These are phyloP conservation scores for Kryptopterus vitreolus DNA, from an alignment of 2,797 vertebrate genomes.

Conservation along the genomic window DNA sequence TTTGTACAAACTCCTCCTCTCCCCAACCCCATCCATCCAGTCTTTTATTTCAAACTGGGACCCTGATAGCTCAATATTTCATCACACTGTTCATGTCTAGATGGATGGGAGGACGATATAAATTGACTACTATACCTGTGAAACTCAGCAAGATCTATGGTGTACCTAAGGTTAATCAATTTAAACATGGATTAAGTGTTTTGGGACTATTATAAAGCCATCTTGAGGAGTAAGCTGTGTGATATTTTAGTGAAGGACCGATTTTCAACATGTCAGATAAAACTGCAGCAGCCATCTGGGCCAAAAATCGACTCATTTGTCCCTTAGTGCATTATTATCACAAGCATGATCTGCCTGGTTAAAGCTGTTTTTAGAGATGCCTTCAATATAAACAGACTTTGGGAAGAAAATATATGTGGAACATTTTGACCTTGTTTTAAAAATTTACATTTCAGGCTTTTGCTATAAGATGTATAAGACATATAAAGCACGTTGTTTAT, in stretches of 20 bases:
- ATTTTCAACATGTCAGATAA: not conserved
- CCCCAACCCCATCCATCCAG: too few species aligned
- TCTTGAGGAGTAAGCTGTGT: not conserved
- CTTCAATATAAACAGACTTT: not conserved
- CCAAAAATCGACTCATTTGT: not conserved
- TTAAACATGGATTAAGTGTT: not conserved
- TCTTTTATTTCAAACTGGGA: not conserved
- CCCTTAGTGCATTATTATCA: not conserved
- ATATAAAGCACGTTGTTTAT: too few species aligned
- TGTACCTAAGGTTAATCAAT: not conserved
- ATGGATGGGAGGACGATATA: not conserved
- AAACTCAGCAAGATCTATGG: not conserved
- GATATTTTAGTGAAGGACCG: not conserved
- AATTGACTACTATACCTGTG: not conserved
- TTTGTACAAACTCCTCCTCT: not conserved
- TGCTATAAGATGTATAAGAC: too few species aligned
- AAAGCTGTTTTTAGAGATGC: too few species aligned
- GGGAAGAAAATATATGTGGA: not conserved
- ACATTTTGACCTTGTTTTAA: not conserved
- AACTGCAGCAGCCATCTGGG: not conserved
- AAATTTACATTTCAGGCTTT: too few species aligned
- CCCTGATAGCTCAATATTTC: conserved; percentile 15
- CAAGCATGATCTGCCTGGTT: not conserved
- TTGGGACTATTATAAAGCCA: not conserved
- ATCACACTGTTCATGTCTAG: conserved; percentile 28